Percentiles rank a stretch among this genome's conserved stretches.
phyloP scores from a whole-genome alignment of 2,888 invertebrate species.

The Eristalinus sepulchralis region DNA sequence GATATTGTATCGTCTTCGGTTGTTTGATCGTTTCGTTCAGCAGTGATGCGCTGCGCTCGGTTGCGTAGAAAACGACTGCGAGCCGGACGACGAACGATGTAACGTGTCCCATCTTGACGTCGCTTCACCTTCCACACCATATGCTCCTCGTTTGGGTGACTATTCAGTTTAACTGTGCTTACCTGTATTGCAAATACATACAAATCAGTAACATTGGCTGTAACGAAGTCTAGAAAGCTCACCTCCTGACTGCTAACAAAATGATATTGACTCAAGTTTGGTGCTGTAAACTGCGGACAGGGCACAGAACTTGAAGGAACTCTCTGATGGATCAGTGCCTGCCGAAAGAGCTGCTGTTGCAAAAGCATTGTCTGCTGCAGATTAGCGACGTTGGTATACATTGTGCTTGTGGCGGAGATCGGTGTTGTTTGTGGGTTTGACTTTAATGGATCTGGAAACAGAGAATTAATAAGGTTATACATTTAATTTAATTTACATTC shows the following conservation, averaged over 20 bases:
- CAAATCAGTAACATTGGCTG: neutral
- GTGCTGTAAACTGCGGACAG: constrained; percentile 82
- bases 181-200: constrained; percentile 36
- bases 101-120: constrained; percentile 88
- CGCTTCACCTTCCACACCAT: constrained; percentile 90
- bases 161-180: constrained; percentile 59
- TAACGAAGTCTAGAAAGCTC: constrained; percentile 60
- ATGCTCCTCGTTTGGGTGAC: constrained; percentile 74
- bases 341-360: constrained; percentile 85
- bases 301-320: constrained; percentile 65
- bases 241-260: constrained; percentile 84
- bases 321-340: constrained; percentile 80
- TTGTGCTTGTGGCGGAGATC: constrained; percentile 82
- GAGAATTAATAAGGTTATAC: neutral
- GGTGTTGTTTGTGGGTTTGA: constrained; percentile 35
- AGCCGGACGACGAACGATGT: constrained; percentile 88
- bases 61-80: constrained; percentile 86
- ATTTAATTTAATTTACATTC: neutral
- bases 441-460: constrained; percentile 3
- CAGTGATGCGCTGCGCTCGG: constrained; percentile 85
- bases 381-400: constrained; percentile 87
- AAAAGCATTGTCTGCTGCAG: constrained; percentile 86
- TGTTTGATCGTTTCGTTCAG: constrained; percentile 85
- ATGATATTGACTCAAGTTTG: constrained; percentile 84
- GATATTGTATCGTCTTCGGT: constrained; percentile 91